Conservation (phyloP, 2,888 invertebrate genomes). For the Protodeltote pygarga region DNA sequence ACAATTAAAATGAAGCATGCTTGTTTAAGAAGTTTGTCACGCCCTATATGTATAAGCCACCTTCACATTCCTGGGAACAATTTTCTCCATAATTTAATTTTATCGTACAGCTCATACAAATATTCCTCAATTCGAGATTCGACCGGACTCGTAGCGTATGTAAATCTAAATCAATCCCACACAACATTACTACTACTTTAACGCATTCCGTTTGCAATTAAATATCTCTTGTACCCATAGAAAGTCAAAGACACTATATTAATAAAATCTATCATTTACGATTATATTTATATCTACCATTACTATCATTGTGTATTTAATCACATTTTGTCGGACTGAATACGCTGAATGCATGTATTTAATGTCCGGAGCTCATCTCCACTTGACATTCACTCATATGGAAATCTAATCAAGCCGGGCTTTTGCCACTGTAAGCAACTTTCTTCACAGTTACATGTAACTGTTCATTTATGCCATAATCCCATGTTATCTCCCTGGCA, state of each 20-base stretch:
- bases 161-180: too few species aligned
- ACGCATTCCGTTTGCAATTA: slow-evolving; percentile 1
- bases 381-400: slow-evolving; percentile 35
- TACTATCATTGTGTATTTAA: slow-evolving; percentile 8
- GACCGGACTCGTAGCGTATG: too few species aligned
- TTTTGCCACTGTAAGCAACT: slow-evolving; percentile 42
- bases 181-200: too few species aligned
- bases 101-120: too few species aligned
- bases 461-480: slow-evolving; percentile 48
- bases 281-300: neutral
- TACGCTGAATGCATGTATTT: slow-evolving; percentile 6
- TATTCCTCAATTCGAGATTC: too few species aligned
- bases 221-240: too few species aligned
- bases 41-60: too few species aligned
- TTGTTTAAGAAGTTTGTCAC: too few species aligned
- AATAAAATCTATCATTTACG: slow-evolving; percentile 13
- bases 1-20: too few species aligned
- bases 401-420: slow-evolving; percentile 37
- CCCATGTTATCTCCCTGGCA: slow-evolving; percentile 37
- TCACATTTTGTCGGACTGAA: slow-evolving; percentile 7
- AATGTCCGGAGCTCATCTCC: slow-evolving; percentile 2
- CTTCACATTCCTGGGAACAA: too few species aligned
- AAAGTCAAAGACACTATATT: slow-evolving; percentile 1
- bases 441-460: slow-evolving; percentile 49
- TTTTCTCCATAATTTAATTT: too few species aligned